Conservation (phyloP, 2,113 vertebrate genomes). For the Mus pahari region DNA sequence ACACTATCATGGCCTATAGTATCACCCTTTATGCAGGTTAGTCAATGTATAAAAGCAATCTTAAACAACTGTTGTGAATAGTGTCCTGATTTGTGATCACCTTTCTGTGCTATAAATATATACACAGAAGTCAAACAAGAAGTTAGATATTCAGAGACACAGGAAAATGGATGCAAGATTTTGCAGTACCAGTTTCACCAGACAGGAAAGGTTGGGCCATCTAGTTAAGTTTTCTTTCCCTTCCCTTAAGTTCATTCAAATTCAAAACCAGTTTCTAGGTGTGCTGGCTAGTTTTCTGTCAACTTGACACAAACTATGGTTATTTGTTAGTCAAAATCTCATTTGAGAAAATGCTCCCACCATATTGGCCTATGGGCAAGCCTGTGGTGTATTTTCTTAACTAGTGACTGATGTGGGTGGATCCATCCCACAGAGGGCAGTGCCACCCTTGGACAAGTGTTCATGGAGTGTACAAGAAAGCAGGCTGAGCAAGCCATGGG, state of each 20-base stretch:
- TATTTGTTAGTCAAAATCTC: background rate
- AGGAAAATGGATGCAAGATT: background rate
- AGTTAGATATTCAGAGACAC: background rate
- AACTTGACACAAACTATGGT: background rate
- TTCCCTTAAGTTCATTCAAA: background rate
- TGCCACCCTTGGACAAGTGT: background rate
- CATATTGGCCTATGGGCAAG: background rate
- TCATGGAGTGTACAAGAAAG: background rate
- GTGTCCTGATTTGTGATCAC: background rate
- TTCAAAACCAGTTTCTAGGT: background rate
- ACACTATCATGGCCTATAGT: background rate
- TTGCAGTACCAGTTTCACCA: background rate
- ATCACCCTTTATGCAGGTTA: background rate
- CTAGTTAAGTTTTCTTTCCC: background rate
- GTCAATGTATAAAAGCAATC: background rate
- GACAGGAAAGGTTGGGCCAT: background rate
- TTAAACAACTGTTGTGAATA: background rate
- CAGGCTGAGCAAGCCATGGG: background rate
- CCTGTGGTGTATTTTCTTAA: background rate
- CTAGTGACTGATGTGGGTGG: background rate
- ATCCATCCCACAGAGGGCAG: background rate
- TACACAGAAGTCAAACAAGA: background rate
- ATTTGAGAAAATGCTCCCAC: background rate
- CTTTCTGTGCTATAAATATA: background rate
- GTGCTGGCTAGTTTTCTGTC: background rate